phyloP scores from a whole-genome alignment of 2,888 invertebrate species.

The Melangyna quadrimaculata region DNA sequence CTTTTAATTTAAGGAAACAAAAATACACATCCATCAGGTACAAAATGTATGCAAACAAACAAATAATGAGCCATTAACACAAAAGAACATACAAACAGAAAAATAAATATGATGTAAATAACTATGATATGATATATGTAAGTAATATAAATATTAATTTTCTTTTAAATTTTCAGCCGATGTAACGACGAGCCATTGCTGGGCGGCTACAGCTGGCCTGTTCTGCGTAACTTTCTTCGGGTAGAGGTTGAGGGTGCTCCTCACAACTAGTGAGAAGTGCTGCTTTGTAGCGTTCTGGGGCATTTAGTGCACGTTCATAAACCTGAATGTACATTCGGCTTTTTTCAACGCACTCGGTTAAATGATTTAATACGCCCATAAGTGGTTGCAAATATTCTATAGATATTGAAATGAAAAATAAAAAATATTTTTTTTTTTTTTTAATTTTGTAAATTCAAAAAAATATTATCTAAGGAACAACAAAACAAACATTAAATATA shows the following conservation, averaged over 20 bases:
- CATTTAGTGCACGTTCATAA: constrained; percentile 29
- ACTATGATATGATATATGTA: no score
- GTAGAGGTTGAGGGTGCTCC: background rate
- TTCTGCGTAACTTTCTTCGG: background rate
- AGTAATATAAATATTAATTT: no score
- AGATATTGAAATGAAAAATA: background rate
- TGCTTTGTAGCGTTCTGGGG: background rate
- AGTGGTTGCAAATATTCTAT: constrained; percentile 41
- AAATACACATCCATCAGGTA: constrained; percentile 6
- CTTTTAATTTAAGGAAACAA: background rate
- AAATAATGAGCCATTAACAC: background rate
- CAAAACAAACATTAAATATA: no score
- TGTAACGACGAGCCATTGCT: constrained; percentile 35
- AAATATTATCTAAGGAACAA: no score
- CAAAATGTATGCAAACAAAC: background rate
- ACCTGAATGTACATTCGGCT: constrained; percentile 48
- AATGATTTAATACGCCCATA: background rate
- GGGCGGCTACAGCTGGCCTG: background rate
- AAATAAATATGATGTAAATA: no score
- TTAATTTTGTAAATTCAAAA: no score
- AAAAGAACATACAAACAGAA: background rate
- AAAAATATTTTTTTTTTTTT: background rate
- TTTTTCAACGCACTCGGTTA: constrained; percentile 33
- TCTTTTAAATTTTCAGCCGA: constrained; percentile 50
- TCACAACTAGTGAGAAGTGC: background rate